Base-by-base conservation (phyloP, 2,888 invertebrate species). In the Epinotia nisella region DNA sequence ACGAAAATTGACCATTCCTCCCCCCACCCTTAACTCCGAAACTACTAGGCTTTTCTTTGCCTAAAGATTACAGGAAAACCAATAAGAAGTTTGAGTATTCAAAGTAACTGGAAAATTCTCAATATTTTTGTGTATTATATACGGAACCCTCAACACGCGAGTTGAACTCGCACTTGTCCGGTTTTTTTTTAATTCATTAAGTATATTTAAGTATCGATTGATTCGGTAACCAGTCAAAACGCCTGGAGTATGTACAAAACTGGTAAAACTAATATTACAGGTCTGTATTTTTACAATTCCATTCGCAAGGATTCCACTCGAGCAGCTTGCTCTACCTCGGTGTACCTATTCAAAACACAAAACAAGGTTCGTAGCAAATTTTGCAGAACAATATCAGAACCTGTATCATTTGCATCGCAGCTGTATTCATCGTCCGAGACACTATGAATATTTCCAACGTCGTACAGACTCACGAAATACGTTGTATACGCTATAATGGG, bases 381-480 rank as follows among this genome's bases (percentile, higher is more conserved):
- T 74, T 74, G 77, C 78, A 78, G 75, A 82, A 86, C 83, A 86
- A 84, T 86, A 85, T 85, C 79, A 79, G 79, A 81, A 81, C 81
- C 81, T 79, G 81, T 82, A 82, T 81, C 82, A 86, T 85, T 89
- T 89, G 85, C 89, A 89, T 88, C 81, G 79, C 80, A 77, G 75
- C 80, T 77, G 75, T 83, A 75, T 81, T 82, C 82, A 82, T 82
- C 80, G 81, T 77, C 78, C 78, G 74, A 79, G 79, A 82, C 81
- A 84, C 81, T 82, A 82, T 79, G 78, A 81, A 79, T 75, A 66
- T 66, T 76, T 77, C 75, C 78, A 78, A 76, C 76, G 77, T 77
- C 75, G 76, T 79, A 77, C 77, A 76, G 70, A 51, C 76, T 77
- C 72, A 77, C 75, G 67, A 74, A 70, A 59, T 70, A 29, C 70